Evolutionary conservation across 2,113 vertebrate genomes (phyloP), one percentile per base, ranked within the genome.

Genomic region (Lophotis ruficrista): DNA sequence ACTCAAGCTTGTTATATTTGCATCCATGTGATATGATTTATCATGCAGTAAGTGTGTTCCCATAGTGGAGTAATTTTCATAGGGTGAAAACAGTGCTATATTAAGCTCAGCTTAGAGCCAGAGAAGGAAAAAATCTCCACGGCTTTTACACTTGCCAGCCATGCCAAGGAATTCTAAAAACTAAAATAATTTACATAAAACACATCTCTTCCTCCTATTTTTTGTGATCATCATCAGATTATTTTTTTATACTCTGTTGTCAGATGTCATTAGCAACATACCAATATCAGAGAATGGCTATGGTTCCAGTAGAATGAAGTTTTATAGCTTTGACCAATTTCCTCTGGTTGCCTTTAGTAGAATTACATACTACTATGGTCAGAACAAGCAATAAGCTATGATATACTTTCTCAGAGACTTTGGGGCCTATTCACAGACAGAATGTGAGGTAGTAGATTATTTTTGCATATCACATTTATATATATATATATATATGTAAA

Each of bases 121-220:
- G 48, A 50, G 83, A 71, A 82, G 48, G 77, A 81, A 95, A 92
- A 84, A 78, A 57, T 57, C 89, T 82, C 57, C 28, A 15, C 58
- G 58, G 76, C 58, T 91, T 16, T 41, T 85, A 79, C 3, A 2
- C 19, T 90, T 69, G 75, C 75, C 45, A 48, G 30, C 27, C 45
- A 43, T 76, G 78, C 43, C 75, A 83, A 92, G 53, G 53, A 94
- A 84, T 79, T 90, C 53, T 93, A 72, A 91, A 75, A 87, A 22
- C 19, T 35, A 87, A 90, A 91, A 94, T 76, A 85, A 90, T 93
- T 87, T 83, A 43, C 69, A 73, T 83, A 91, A 70, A 89, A 28
- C 51, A 82, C 51, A 58, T 81, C 60, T 78, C 76, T 91, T 54
- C 21, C 53, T 89, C 37, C 28, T 84, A 37, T 78, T 83, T 92